phyloP scores from a whole-genome alignment of 2,888 invertebrate genomes.

The Eutolmus rufibarbis region DNA sequence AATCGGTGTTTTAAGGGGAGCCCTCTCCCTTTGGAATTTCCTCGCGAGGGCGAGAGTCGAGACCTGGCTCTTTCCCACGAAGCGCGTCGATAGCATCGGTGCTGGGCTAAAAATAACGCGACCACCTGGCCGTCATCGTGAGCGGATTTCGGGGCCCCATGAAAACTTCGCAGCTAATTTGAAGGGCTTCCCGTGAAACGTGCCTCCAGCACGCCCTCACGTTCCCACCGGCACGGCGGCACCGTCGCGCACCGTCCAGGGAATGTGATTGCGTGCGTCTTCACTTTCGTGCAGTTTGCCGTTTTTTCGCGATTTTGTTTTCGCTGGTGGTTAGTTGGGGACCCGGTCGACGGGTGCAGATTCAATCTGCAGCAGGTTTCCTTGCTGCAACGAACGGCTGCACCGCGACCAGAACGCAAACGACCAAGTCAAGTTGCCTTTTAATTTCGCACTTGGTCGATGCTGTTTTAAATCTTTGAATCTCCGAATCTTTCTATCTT shows the following conservation, averaged over 20 bases:
- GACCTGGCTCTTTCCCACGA: background rate
- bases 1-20: background rate
- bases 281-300: background rate
- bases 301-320: background rate
- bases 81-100: background rate
- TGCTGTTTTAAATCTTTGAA: background rate
- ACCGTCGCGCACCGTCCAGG: background rate
- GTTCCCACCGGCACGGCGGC: background rate
- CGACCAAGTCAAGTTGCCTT: background rate
- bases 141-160: background rate
- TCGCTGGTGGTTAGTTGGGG: background rate
- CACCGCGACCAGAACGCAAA: background rate
- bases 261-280: slow-evolving; percentile 6
- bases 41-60: background rate
- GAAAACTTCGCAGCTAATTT: background rate
- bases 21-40: background rate
- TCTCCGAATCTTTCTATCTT: background rate
- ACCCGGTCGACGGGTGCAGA: background rate
- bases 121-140: background rate
- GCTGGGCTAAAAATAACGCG: background rate
- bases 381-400: background rate
- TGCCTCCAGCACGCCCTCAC: background rate
- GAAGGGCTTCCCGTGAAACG: background rate
- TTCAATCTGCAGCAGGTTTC: background rate
- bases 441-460: background rate